A percentile compares a stretch with the other conserved stretches of the same genome.
These are phyloP conservation scores for Hofmannophila pseudospretella DNA, from an alignment of 2,888 invertebrate species.

Conservation along the genomic window DNA sequence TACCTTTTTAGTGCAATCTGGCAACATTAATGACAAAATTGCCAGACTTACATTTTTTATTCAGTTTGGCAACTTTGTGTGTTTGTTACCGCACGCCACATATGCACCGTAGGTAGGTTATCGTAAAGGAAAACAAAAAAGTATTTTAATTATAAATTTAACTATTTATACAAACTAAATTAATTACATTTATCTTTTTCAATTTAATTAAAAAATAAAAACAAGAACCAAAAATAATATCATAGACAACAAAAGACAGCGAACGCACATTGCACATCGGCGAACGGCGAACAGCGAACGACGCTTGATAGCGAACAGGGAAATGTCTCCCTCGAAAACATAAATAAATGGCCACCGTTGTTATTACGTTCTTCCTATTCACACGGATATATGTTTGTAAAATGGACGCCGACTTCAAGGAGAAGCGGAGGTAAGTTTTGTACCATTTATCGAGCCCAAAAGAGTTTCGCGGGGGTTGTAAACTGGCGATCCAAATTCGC, in stretches of 20 bases:
- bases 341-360: slow-evolving; percentile 77
- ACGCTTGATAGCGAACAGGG: slow-evolving; percentile 48
- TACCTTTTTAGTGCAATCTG: too few species aligned
- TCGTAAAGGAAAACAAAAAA: too few species aligned
- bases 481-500: slow-evolving; percentile 23
- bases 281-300: slow-evolving; percentile 36
- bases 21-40: too few species aligned
- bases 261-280: slow-evolving; percentile 21
- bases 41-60: too few species aligned
- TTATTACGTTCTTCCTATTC: slow-evolving; percentile 67
- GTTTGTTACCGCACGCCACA: too few species aligned
- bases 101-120: too few species aligned
- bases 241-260: slow-evolving; percentile 12
- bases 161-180: too few species aligned
- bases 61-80: too few species aligned
- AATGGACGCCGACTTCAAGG: slow-evolving; percentile 65
- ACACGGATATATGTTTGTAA: slow-evolving; percentile 58
- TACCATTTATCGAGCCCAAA: slow-evolving; percentile 5
- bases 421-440: slow-evolving; percentile 45
- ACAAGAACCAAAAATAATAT: slow-evolving; percentile 27
- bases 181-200: too few species aligned
- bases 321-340: slow-evolving; percentile 62
- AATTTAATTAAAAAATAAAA: too few species aligned
- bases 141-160: too few species aligned
- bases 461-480: slow-evolving; percentile 5